A percentile compares a stretch with the other conserved stretches of the same genome.
Conservation (phyloP, 2,797 vertebrate genomes). For the Semotilus atromaculatus region DNA sequence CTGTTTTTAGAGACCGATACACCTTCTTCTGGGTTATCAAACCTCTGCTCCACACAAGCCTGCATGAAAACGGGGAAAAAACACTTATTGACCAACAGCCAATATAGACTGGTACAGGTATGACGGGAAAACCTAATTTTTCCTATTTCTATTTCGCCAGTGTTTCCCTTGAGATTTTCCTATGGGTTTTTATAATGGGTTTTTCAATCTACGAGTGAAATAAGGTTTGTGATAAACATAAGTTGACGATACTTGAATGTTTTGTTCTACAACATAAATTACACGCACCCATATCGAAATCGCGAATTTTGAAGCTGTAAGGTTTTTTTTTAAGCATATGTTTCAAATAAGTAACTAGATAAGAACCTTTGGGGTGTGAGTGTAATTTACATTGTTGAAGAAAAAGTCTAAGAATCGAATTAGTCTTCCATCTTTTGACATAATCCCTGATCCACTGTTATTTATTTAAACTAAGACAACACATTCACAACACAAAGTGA, state of each 20-base stretch:
- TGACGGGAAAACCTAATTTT: neutral
- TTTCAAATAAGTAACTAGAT: too few species aligned
- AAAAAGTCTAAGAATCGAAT: too few species aligned
- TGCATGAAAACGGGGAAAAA: conserved; percentile 61
- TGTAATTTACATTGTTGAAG: too few species aligned
- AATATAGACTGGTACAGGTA: neutral
- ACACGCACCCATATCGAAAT: too few species aligned
- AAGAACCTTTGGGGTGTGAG: too few species aligned
- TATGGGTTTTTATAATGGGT: neutral
- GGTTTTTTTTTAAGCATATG: too few species aligned
- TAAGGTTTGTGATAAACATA: neutral
- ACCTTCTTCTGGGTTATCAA: conserved; percentile 89
- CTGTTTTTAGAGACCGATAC: conserved; percentile 91
- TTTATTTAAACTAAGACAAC: too few species aligned
- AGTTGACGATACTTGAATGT: neutral
- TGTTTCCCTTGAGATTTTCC: neutral
- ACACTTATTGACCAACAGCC: neutral
- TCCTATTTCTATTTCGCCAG: neutral
- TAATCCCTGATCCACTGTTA: too few species aligned
- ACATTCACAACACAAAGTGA: too few species aligned
- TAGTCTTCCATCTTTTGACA: too few species aligned
- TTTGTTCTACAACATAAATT: too few species aligned
- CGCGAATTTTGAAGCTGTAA: neutral
- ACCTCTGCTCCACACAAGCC: conserved; percentile 96
- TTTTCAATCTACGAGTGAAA: neutral